Evolutionary conservation across 1,140 invertebrate species (phyloP).

Genomic region (Nylanderia fulva): DNA sequence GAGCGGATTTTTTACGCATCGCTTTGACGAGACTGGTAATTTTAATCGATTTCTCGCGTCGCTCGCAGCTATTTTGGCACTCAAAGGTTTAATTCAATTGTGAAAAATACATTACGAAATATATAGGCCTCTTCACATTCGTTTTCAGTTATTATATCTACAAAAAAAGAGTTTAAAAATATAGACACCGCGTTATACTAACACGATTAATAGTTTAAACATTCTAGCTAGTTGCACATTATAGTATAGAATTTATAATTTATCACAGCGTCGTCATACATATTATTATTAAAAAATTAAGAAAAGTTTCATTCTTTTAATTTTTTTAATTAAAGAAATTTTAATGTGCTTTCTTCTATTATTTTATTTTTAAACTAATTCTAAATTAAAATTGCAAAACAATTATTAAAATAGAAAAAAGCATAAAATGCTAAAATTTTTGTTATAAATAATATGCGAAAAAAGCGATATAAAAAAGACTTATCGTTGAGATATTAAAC

Average conservation of each 20-base stretch:
- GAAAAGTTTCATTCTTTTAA: not conserved
- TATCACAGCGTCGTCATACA: not conserved
- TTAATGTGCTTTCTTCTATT: too few relatives aligned
- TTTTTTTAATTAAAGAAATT: not conserved
- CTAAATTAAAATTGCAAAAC: not conserved
- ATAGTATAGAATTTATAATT: not conserved
- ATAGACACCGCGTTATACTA: not conserved
- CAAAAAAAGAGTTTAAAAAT: constrained; percentile 7
- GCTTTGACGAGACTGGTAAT: constrained; percentile 34
- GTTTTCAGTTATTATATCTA: constrained; percentile 27
- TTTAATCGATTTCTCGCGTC: constrained; percentile 40
- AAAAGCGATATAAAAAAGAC: too few relatives aligned
- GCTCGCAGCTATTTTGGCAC: constrained; percentile 33
- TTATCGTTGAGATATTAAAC: too few relatives aligned
- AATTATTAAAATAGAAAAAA: not conserved
- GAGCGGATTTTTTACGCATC: constrained; percentile 16
- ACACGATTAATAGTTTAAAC: not conserved
- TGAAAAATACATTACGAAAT: constrained; percentile 30
- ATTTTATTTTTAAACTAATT: not conserved
- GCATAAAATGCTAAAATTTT: not conserved
- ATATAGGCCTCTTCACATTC: constrained; percentile 14
- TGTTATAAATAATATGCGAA: too few relatives aligned
- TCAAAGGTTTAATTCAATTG: constrained; percentile 38
- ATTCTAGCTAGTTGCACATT: not conserved
- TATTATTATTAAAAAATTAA: not conserved